Evolutionary conservation across 2,113 vertebrate species (phyloP).

Genomic region (Erinaceus europaeus): DNA sequence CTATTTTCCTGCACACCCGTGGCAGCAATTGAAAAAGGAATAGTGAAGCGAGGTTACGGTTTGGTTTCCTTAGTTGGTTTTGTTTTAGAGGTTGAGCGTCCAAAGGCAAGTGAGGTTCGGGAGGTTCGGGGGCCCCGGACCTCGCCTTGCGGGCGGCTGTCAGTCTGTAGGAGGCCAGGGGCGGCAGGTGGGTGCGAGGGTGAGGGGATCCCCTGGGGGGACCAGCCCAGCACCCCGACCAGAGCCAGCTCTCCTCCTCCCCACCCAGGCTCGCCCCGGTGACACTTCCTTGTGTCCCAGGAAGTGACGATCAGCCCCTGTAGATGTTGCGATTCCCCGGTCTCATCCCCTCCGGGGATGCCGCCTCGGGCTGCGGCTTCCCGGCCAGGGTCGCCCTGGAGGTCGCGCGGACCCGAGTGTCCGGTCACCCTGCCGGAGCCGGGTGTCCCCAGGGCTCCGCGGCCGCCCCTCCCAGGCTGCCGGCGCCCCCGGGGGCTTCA

Average conservation of each 20-base stretch:
- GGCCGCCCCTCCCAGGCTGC: neutral
- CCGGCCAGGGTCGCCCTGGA: neutral
- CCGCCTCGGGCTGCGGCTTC: neutral
- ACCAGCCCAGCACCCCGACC: neutral
- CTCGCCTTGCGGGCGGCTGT: neutral
- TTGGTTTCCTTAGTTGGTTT: too few relatives aligned
- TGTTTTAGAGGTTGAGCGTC: neutral
- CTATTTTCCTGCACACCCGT: neutral
- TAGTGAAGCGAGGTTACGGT: neutral
- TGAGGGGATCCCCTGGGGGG: neutral
- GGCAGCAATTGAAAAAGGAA: neutral
- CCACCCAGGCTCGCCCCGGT: neutral
- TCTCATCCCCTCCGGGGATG: neutral
- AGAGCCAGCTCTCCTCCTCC: neutral
- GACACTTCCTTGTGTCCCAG: slow-evolving; percentile 67
- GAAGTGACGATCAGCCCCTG: slow-evolving; percentile 60
- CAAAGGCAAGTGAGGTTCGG: neutral
- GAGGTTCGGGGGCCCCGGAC: neutral
- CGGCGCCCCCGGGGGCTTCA: neutral
- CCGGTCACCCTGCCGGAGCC: neutral
- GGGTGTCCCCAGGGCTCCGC: too few relatives aligned
- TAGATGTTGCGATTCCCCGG: neutral
- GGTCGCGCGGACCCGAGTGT: too few relatives aligned
- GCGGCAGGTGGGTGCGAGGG: slow-evolving; percentile 5
- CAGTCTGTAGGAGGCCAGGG: neutral